Evolutionary conservation across 2,113 vertebrate genomes (phyloP), one percentile per base, ranked within the genome.

Genomic region (Coptodon rendalli): DNA sequence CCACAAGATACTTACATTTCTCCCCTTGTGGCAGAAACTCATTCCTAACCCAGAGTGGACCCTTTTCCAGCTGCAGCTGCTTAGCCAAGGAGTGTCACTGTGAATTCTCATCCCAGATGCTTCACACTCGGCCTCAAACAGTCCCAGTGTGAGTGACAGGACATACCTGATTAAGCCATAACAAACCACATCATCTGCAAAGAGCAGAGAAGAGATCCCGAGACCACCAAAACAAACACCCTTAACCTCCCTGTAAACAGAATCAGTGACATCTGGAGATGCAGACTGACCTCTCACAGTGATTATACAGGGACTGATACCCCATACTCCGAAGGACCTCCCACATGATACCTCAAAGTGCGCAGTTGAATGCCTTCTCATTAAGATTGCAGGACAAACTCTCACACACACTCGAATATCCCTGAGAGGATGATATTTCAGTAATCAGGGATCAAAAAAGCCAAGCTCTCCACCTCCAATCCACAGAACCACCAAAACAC

Each of bases 201-300:
- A 71, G 22, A 71, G 3, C 66, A 71, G 66, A 43, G 7, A 43
- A 24, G 38, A 71, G 22, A 71, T 71, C 3, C n/a, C 0, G 12
- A 43, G 66, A 36, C n/a, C 40, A 76, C 40, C 61, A 12, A n/a
- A 66, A 38, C 17, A 38, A 38, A n/a, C 31, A 66, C 4, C 17
- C 59, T n/a, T n/a, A 63, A 36, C 59, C 31, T n/a, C 61, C 31
- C 61, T 1, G 8, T 68, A 40, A 68, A 2, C 19, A 40, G 63
- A 68, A 68, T 40, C 63, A 68, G 36, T 68, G 36, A 68, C 19
- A 68, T 63, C 29, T 40, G n/a, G 68, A 10, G 24, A 29, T 76
- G 24, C 24, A 29, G 40, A 48, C 24, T 14, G 2, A 5, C 24
- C 40, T 76, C 68, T 48, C 14, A 76, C 22, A 29, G 14, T 19